Evolutionary conservation across 2,113 vertebrate genomes (phyloP), one percentile per base, ranked within the genome.

Genomic region (Vulpes ferrilata): DNA sequence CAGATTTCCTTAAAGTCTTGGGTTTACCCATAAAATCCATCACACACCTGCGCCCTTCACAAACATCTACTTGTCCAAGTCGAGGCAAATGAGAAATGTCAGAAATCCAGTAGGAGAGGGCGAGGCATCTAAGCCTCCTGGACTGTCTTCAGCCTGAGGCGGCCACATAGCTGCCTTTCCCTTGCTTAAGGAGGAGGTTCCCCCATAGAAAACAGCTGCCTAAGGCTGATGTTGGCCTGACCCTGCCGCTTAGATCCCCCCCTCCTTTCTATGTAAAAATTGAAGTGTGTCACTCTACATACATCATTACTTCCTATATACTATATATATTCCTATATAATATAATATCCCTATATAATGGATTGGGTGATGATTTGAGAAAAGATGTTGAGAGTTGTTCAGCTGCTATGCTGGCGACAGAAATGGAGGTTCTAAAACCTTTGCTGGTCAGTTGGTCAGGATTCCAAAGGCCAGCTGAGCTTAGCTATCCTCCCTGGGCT

Each of bases 81-180:
- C 97, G 97, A 97, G 97, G 96, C 98, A 98, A 98, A 98, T 96
- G 94, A 97, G 98, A 97, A 98, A 98, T 97, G 97, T 98, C 98
- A 98, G 98, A 98, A 98, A 98, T 98, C 90, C 96, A 98, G 93
- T 96, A 98, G 98, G 96, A 98, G 95, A 98, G 88, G 97, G 88
- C 11, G 71, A 86, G 84, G 62, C 71, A 90, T 62, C 93, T 60
- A 48, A 83, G 30, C 81, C 82, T 81, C 51, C 15, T 4, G 55
- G 87, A 60, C 65, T 69, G 64, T 74, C 48, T 88, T 88, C 62
- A 80, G 95, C 73, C 67, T 25, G 82, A 87, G 82, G 86, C 81
- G 1, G 51, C 48, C 80, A 76, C 81, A 84, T 78, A 95, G 97
- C 90, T 89, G 85, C 96, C 74, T 20, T 32, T 48, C 43, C 82